phyloP scores from a whole-genome alignment of 2,113 vertebrate genomes.

The Parus major region DNA sequence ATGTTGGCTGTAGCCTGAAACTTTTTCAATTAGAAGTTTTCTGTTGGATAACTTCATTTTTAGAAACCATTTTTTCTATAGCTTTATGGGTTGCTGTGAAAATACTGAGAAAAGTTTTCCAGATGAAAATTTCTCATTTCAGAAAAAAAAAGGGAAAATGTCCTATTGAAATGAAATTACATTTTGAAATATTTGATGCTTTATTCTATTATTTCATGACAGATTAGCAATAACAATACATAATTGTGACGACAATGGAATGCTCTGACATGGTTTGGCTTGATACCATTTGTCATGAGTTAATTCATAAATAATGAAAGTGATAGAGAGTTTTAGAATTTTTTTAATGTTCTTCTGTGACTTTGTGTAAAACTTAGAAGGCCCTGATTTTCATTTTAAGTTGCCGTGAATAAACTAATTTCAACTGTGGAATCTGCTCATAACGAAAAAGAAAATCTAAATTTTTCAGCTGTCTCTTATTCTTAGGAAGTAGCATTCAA shows the following conservation, averaged over 20 bases:
- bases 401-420: background rate
- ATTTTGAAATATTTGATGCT: background rate
- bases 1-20: background rate
- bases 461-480: background rate
- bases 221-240: background rate
- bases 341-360: background rate
- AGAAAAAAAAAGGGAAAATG: background rate
- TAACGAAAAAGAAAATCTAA: background rate
- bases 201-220: conserved; percentile 13
- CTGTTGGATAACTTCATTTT: background rate
- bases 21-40: background rate
- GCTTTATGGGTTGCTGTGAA: background rate
- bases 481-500: background rate
- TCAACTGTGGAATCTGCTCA: background rate
- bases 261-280: background rate
- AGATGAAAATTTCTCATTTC: background rate
- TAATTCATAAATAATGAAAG: background rate
- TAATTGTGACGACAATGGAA: background rate
- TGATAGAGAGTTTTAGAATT: background rate
- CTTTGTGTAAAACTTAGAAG: background rate
- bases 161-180: background rate
- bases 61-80: background rate
- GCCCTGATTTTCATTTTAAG: background rate
- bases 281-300: background rate
- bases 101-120: background rate